Evolutionary conservation across 2,888 invertebrate genomes (phyloP).

Genomic region (Lepidonotus clava): DNA sequence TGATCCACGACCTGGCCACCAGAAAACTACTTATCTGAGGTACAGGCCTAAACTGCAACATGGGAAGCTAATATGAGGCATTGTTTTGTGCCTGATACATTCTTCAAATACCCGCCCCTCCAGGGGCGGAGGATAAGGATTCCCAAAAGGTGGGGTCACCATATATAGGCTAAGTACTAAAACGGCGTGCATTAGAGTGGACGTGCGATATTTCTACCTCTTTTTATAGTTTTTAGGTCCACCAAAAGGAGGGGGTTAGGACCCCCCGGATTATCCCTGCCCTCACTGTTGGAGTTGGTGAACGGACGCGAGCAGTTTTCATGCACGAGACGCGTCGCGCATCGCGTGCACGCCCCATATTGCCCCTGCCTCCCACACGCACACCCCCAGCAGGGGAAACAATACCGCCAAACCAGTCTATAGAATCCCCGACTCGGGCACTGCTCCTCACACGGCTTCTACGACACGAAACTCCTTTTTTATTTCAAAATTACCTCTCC

Average conservation of each 20-base stretch:
- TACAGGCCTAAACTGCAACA: neutral
- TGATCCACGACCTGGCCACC: neutral
- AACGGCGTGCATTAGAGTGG: too few relatives aligned
- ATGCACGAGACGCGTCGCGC: neutral
- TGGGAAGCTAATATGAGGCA: neutral
- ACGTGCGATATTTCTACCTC: too few relatives aligned
- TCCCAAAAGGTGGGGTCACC: too few relatives aligned
- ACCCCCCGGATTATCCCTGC: too few relatives aligned
- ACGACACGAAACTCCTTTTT: too few relatives aligned
- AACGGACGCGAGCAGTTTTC: neutral
- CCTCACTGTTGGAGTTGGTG: too few relatives aligned
- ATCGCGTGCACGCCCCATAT: neutral
- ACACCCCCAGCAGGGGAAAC: neutral
- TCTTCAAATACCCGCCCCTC: neutral
- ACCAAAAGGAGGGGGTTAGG: too few relatives aligned
- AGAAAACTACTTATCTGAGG: conserved; percentile 10
- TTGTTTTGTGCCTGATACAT: neutral
- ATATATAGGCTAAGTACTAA: too few relatives aligned
- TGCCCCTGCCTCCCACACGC: neutral
- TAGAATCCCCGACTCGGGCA: neutral
- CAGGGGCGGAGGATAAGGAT: too few relatives aligned
- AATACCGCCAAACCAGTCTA: neutral
- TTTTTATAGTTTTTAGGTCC: too few relatives aligned
- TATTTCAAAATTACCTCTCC: too few relatives aligned
- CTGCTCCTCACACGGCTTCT: conserved; percentile 18